Evolutionary conservation across 2,113 vertebrate species (phyloP), one percentile per base, ranked within the genome.

Genomic region (Microtus pennsylvanicus): DNA sequence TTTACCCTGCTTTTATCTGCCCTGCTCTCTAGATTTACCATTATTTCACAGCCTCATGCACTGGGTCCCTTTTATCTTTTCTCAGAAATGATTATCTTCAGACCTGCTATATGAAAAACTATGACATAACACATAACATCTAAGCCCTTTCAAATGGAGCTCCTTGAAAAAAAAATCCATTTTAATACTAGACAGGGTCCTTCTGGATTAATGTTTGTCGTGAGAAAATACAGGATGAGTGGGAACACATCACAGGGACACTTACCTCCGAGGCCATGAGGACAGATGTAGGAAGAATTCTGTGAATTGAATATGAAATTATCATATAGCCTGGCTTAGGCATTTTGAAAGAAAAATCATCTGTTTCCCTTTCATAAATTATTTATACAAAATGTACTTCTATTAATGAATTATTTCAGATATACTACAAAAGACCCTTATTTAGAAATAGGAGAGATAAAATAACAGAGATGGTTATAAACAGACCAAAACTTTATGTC

Each of bases 1-100:
- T 90, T 89, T 91, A 13, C 87, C 90, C 92, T 83, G 90, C 94
- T 87, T 91, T 95, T 80, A 86, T 93, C 96, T 47, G 11, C 4
- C 28, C 72, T 7, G 38, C 83, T 90, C 95, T 95, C 95, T 63
- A 81, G 88, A 69, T 75, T 30, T 82, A 87, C 87, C 87, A 88
- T 97, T 94, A 94, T 90, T 96, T 92, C 94, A 63, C 81, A 42
- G 52, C 28, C 75, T 69, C 82, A 83, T 12, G 4, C 70, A 47
- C 21, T 35, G n/a, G 52, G 55, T 1, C 33, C 52, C 82, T 97
- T 96, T 95, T 77, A 95, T 94, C 95, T 93, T 86, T 90, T 85
- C 95, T 95, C 89, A 96, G 94, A 89, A 96, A 94, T 96, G 81
- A 96, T 92, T 93, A 87, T 52, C 75, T 96, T 94, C 80, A 35